Evolutionary conservation across 2,888 invertebrate species (phyloP).

Genomic region (Campoletis raptor): DNA sequence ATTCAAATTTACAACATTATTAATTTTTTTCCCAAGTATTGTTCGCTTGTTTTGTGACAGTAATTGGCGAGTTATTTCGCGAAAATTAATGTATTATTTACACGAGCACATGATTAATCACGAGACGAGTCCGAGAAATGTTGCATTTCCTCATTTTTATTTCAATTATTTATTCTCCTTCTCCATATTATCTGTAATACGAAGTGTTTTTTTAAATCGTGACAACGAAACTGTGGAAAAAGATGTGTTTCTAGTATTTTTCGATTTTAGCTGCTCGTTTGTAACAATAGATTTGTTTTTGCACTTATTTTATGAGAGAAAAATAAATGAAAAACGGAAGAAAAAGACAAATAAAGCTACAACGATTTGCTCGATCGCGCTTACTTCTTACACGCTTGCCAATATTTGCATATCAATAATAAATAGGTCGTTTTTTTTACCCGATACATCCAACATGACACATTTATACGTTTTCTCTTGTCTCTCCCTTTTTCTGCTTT

Average conservation of each 20-base stretch:
- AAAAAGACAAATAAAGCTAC: constrained; percentile 75
- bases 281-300: constrained; percentile 1
- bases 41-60: constrained; percentile 29
- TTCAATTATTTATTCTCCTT: not conserved
- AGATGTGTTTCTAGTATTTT: not conserved
- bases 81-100: constrained; percentile 27
- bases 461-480: constrained; percentile 76
- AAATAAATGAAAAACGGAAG: constrained; percentile 43
- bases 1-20: not conserved
- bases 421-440: constrained; percentile 77
- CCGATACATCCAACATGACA: constrained; percentile 80
- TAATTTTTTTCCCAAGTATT: not conserved
- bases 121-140: too few species aligned
- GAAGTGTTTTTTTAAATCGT: not conserved
- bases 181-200: not conserved
- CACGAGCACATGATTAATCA: not conserved
- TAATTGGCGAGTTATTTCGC: constrained; percentile 12
- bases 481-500: constrained; percentile 31
- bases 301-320: constrained; percentile 49
- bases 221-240: constrained; percentile 7
- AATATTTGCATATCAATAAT: constrained; percentile 72
- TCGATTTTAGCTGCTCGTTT: not conserved
- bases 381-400: constrained; percentile 63
- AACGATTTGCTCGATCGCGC: constrained; percentile 69
- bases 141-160: too few species aligned